Evolutionary conservation across 1,140 invertebrate genomes (phyloP), one percentile per base, ranked within the genome.

Genomic region (Leptinotarsa lineolata): DNA sequence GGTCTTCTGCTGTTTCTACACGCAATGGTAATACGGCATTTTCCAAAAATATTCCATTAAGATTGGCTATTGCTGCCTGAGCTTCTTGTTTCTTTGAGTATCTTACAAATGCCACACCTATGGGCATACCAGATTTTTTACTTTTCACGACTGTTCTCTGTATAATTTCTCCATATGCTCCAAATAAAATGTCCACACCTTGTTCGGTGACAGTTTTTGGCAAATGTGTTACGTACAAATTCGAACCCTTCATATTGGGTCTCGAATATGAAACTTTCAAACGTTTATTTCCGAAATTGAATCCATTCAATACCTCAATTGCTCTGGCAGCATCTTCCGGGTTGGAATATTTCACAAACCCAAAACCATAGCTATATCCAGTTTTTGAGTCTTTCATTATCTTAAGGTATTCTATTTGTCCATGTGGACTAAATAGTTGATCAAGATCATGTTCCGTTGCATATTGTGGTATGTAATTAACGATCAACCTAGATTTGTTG

Each of bases 341-440:
- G 75, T 90, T 91, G 30, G 90, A 88, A 85, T 95, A 98, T 84
- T 97, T 97, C n/a, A 98, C 95, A 87, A 98, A 98, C 20, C 95
- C 96, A 86, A 97, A 98, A 16, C 96, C 96, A 85, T 95, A 98
- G 85, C 95, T 97, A 85, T 98, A 98, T 22, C 95, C 95, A 85
- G 95, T 96, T 89, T 94, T 85, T 61, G 88, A 85, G 92, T 97
- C 94, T 82, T 94, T 92, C 91, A 98, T 96, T 78, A 98, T 94
- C 79, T 95, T 91, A 81, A 94, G 94, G 72, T 92, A 94, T 81
- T 96, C 94, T 58, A 98, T 90, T 8, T 92, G 91, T 66, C 95
- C 95, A 77, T 96, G 92, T 22, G 92, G 92, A 70, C 92, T 90
- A 83, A 98, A 98, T 85, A 98, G 90, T 69, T 91, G 91, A 82